A percentile compares a stretch with the other conserved stretches of the same genome.
These are phyloP conservation scores for Plebejus anna DNA, from an alignment of 2,888 invertebrate genomes.

Conservation along the genomic window DNA sequence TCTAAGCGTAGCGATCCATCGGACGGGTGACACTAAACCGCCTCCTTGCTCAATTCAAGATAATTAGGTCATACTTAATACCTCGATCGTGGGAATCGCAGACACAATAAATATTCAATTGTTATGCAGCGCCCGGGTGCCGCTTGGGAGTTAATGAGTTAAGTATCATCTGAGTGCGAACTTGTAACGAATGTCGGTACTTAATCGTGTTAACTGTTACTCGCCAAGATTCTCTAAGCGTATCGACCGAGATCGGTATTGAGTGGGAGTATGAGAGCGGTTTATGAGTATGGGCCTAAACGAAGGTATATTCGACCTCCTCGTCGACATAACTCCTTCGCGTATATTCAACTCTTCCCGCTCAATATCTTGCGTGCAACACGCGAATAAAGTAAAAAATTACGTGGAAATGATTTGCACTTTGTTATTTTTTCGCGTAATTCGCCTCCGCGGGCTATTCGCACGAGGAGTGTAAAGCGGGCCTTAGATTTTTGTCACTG, in stretches of 20 bases:
- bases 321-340: background rate
- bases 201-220: background rate
- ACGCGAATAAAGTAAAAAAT: background rate
- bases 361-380: background rate
- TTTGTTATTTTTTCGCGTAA: background rate
- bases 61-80: too few species aligned
- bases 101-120: too few species aligned
- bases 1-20: conserved; percentile 50
- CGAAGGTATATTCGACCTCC: background rate
- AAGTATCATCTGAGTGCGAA: too few species aligned
- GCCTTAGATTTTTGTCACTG: background rate
- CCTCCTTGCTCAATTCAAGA: background rate
- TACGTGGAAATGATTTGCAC: background rate
- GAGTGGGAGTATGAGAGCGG: background rate
- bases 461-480: background rate
- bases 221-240: background rate
- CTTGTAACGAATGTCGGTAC: too few species aligned
- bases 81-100: too few species aligned
- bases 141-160: too few species aligned
- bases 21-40: conserved; percentile 33
- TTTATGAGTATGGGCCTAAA: background rate
- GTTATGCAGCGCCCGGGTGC: too few species aligned
- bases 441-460: background rate
- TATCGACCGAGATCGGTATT: background rate
- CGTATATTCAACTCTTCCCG: background rate